Percentiles rank a stretch among this genome's conserved stretches.
Conservation (phyloP, 2,113 vertebrate genomes). For the Rhadina sibilatrix region DNA sequence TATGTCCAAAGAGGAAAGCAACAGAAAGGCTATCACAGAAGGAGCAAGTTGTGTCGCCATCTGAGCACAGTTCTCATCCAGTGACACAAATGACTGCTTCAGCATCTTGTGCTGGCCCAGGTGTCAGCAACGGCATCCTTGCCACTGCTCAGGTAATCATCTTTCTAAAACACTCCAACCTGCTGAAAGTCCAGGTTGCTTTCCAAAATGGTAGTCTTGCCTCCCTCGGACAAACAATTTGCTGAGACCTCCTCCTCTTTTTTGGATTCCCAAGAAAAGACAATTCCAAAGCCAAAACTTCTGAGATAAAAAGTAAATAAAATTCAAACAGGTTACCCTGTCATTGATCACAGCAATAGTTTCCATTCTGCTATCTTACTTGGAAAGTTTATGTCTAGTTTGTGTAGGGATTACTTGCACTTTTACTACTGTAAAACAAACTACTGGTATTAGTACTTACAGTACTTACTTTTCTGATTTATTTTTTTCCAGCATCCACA, state of each 20-base stretch:
- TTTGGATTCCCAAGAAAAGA: background rate
- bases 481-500: background rate
- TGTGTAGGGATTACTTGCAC: background rate
- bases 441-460: background rate
- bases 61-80: background rate
- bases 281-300: background rate
- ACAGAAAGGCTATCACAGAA: background rate
- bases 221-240: accelerated
- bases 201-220: background rate
- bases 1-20: background rate
- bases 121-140: background rate
- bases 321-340: background rate
- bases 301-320: background rate
- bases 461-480: background rate
- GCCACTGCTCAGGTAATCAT: background rate
- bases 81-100: background rate
- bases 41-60: background rate
- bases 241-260: background rate
- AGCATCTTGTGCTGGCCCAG: background rate
- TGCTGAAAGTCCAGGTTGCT: background rate
- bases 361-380: background rate
- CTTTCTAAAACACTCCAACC: background rate
- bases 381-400: background rate
- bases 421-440: background rate
- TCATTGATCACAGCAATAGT: background rate